These are phyloP conservation scores for Heteromormyrus szaboi DNA, from an alignment of 2,797 vertebrate species.

Conservation along the genomic window DNA sequence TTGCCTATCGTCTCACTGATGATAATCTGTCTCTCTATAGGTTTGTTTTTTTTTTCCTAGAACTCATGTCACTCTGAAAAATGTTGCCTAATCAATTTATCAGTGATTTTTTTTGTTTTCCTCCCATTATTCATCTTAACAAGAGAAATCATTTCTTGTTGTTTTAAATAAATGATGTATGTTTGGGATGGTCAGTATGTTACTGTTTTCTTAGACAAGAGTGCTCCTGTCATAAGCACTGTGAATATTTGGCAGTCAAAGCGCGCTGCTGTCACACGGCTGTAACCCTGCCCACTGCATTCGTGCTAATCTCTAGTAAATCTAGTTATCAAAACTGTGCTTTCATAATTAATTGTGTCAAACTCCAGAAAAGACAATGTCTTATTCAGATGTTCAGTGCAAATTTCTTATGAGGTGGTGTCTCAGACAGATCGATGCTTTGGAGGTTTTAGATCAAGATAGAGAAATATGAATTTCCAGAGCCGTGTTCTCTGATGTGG, in stretches of 20 bases:
- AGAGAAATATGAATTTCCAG: background rate
- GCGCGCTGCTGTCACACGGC: background rate
- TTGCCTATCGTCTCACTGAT: background rate
- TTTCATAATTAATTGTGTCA: background rate
- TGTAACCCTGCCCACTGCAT: background rate
- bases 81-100: background rate
- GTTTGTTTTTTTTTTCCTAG: background rate
- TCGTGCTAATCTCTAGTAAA: background rate
- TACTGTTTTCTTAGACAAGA: background rate
- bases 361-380: background rate
- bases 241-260: background rate
- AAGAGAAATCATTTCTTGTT: background rate
- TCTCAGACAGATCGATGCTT: background rate
- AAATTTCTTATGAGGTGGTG: background rate
- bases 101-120: background rate
- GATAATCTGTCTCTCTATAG: background rate
- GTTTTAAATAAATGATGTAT: slow-evolving; percentile 3
- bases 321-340: background rate
- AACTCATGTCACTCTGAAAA: background rate
- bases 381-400: background rate
- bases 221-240: background rate
- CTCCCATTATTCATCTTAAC: background rate
- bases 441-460: background rate
- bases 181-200: background rate
- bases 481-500: background rate